Evolutionary conservation across 2,888 invertebrate species (phyloP).

Genomic region (Lasioglossum oenotherae): DNA sequence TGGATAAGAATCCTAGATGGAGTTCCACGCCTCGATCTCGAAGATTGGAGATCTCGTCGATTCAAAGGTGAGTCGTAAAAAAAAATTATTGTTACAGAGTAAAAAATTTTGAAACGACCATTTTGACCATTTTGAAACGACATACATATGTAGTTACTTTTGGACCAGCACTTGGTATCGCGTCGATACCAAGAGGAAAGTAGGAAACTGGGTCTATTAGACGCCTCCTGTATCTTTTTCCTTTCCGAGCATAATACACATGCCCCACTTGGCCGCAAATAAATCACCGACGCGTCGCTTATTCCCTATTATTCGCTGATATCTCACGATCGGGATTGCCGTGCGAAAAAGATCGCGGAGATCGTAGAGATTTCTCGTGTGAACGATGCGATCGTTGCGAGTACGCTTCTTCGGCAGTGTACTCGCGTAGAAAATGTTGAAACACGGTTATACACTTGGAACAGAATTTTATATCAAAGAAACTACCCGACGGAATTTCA

Average conservation of each 20-base stretch:
- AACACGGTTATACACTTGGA: not conserved
- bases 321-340: slow-evolving; percentile 35
- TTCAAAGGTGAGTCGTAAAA: no score
- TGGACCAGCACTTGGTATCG: not conserved
- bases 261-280: slow-evolving; percentile 19
- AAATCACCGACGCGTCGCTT: slow-evolving; percentile 12
- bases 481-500: not conserved
- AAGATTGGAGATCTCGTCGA: not conserved
- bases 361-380: not conserved
- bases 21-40: not conserved
- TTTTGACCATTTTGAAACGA: no score
- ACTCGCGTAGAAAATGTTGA: not conserved
- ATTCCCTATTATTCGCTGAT: slow-evolving; percentile 13
- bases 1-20: not conserved
- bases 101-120: no score
- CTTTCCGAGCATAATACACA: not conserved
- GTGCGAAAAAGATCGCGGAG: slow-evolving; percentile 2
- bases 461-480: not conserved
- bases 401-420: not conserved
- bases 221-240: not conserved
- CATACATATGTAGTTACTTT: not conserved
- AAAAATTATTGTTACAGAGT: no score
- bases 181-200: not conserved
- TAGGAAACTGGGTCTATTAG: slow-evolving; percentile 33
- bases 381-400: not conserved